These are phyloP conservation scores for Todiramphus chloris DNA, from an alignment of 2,113 vertebrate genomes.

Conservation along the genomic window DNA sequence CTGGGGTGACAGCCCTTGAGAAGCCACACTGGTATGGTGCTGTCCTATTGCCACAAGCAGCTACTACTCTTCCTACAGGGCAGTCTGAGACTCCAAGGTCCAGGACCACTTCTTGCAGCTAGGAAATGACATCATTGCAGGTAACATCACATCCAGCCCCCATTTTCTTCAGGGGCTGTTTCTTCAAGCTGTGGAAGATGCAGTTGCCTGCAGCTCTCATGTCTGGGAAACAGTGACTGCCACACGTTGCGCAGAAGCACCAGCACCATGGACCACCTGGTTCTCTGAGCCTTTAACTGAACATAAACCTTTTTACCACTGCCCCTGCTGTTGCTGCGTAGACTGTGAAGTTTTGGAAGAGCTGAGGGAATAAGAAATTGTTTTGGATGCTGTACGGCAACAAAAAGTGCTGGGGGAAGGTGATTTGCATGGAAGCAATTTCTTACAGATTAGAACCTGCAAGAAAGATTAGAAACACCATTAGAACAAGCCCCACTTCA, in stretches of 20 bases:
- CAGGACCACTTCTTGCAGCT: not conserved
- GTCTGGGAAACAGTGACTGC: not conserved
- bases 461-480: not conserved
- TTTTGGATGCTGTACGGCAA: not conserved
- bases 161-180: not conserved
- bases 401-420: not conserved
- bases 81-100: not conserved
- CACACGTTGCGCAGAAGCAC: no score
- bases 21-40: not conserved
- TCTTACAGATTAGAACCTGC: not conserved
- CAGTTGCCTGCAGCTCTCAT: not conserved
- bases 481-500: not conserved
- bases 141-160: not conserved
- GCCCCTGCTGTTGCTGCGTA: no score
- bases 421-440: not conserved
- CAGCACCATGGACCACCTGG: no score
- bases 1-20: accelerated
- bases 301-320: no score
- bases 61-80: accelerated
- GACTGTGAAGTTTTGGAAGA: no score
- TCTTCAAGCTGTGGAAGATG: not conserved
- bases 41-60: not conserved
- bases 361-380: not conserved
- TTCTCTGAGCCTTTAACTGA: no score
- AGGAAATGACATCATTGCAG: not conserved